Evolutionary conservation across 2,113 vertebrate genomes (phyloP).

Genomic region (Microtus montanus): DNA sequence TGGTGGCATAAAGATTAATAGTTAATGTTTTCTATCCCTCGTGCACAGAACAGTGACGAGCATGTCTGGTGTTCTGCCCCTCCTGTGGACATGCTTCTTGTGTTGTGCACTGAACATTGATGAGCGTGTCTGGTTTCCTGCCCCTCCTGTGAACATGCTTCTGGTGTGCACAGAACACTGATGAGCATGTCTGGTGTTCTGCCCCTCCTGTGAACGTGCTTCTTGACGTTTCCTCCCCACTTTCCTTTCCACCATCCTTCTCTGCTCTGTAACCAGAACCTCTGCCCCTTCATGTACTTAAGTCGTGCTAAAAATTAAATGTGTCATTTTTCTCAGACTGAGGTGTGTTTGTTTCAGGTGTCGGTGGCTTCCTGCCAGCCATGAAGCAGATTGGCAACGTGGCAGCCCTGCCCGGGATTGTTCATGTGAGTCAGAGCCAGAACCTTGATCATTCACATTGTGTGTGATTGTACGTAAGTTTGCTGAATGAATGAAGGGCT

Average conservation of each 20-base stretch:
- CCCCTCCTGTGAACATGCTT: too few species aligned
- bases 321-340: background rate
- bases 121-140: too few species aligned
- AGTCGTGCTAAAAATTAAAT: background rate
- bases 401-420: slow-evolving; percentile 96
- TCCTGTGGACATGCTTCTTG: fast-evolving
- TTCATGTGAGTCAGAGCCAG: slow-evolving; percentile 90
- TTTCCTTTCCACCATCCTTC: background rate
- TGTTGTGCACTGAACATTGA: too few species aligned
- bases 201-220: background rate
- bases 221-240: background rate
- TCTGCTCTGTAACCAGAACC: background rate
- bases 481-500: background rate
- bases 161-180: background rate
- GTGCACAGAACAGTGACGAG: background rate
- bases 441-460: background rate
- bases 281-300: background rate
- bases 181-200: fast-evolving
- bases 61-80: background rate
- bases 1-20: background rate
- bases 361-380: slow-evolving; percentile 97
- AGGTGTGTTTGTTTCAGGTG: slow-evolving; percentile 82
- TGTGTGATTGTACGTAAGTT: background rate
- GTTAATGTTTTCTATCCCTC: background rate
- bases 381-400: slow-evolving; percentile 99